Evolutionary conservation across 2,888 invertebrate species (phyloP), one percentile per base, ranked within the genome.

Genomic region (Sinhomidia bicolor): DNA sequence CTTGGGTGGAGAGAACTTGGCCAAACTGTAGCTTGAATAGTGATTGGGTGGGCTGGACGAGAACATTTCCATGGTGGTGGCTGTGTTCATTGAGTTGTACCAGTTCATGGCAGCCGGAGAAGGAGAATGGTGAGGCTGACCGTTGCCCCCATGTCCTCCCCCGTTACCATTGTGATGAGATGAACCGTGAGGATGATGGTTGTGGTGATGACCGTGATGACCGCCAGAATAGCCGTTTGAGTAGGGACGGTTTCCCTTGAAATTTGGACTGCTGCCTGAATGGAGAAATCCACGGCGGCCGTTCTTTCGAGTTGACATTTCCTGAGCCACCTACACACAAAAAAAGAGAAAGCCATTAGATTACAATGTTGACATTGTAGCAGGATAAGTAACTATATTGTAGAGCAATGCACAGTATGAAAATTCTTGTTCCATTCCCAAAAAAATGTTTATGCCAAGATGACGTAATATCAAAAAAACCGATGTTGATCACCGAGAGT

Each of bases 71-170:
- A 89, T 81, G 57, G 85, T 74, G 71, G 86, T 83, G 71, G 90
- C 88, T 54, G 88, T 88, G 78, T 89, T 90, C 85, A 91, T 88
- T 85, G 86, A 88, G 80, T 91, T 89, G 89, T 91, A 91, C 91
- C 91, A 91, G 79, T 84, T 90, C 83, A 91, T 89, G 82, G 91
- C 91, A n/a, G 91, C 91, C 44, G 91, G 91, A 85, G 90, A 90
- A 32, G 91, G 91, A 85, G 91, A 89, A 85, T 91, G 91, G 71
- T 88, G 88, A 68, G 89, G 90, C 74, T 85, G 85, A 62, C 88
- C 88, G 20, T 81, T 85, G 26, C 81, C 87, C 23, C 78, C 76
- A 76, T 84, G 78, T n/a, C 88, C 88, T 29, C 78, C 83, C 41
- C 71, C 81, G 12, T 62, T 76, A 62, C 88, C 88, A 47, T 57